Evolutionary conservation across 2,797 vertebrate genomes (phyloP).

Genomic region (Enoplosus armatus): DNA sequence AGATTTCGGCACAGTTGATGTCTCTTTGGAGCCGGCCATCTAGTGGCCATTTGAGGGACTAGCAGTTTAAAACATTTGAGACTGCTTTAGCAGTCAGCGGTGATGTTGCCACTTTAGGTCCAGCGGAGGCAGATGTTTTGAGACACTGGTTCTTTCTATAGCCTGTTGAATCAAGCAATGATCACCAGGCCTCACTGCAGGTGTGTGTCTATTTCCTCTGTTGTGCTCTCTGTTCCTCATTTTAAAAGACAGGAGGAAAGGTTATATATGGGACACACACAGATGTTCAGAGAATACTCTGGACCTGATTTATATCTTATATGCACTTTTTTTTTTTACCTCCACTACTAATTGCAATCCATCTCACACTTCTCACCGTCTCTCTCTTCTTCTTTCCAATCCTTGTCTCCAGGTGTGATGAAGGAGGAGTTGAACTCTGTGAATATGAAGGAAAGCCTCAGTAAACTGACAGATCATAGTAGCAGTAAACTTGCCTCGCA

Average conservation of each 20-base stretch:
- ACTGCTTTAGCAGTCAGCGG: background rate
- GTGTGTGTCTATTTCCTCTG: background rate
- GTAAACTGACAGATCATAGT: conserved; percentile 83
- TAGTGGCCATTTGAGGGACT: no score
- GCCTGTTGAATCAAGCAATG: background rate
- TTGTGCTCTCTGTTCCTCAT: background rate
- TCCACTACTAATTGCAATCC: background rate
- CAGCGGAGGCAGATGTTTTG: no score
- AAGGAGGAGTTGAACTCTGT: conserved; percentile 87
- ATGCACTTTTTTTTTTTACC: background rate
- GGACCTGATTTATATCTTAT: no score
- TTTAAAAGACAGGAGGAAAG: background rate
- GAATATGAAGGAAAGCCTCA: conserved; percentile 87
- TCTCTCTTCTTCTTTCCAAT: background rate
- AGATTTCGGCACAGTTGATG: background rate
- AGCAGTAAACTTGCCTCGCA: conserved; percentile 87
- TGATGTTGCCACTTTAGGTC: background rate
- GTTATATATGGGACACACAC: background rate
- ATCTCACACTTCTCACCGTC: background rate
- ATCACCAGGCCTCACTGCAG: background rate
- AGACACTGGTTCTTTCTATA: background rate
- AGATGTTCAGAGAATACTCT: background rate
- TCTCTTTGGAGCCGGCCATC: background rate
- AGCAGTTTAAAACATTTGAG: background rate
- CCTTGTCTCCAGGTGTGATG: conserved; percentile 82